Base-by-base conservation (phyloP, 2,797 vertebrate genomes). In the Alectoris magna region DNA sequence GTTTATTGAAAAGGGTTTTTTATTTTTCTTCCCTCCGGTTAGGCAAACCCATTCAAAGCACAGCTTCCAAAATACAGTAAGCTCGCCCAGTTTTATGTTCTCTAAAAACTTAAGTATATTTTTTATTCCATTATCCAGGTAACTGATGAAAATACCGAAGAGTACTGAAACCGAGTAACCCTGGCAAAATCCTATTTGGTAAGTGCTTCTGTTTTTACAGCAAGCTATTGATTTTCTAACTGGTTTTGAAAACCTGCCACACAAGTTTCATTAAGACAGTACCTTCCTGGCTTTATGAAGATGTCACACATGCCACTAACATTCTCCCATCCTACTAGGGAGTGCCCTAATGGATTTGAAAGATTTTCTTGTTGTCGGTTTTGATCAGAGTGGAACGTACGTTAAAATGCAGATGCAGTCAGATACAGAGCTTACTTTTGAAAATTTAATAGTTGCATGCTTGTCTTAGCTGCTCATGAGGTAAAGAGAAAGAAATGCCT, bases 161-260 rank as follows among this genome's bases (percentile, higher is more conserved):
- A 69, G 14, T 6, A 74, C 7, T 14, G 66, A n/a, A 38, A 39
- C 6, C 80, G 76, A 80, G 48, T 19, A 49, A 26, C 11, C 18
- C 29, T 49, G n/a, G 55, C 15, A 90, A 91, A 90, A 46, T 29
- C 38, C 13, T 22, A n/a, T 66, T 29, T 62, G 49, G 66, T 46
- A 81, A 0, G 1, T 49, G 14, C 13, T 80, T 66, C 69, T 58
- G 0, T 46, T 75, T 87, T 39, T 43, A 86, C 48, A 36, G 22
- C 19, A 5, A 94, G 43, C 24, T 62, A 18, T 91, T 68, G 43
- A 69, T 78, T 91, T 75, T 49, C 41, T 75, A 81, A 72, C 17
- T 44, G 72, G 31, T 27, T 93, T 27, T 86, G 83, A 94, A 90
- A 90, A 88, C 9, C 6, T 24, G 59, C 21, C 77, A 92, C 49